Evolutionary conservation across 2,888 invertebrate genomes (phyloP), one percentile per base, ranked within the genome.

Genomic region (Meiosimyza platycephala): DNA sequence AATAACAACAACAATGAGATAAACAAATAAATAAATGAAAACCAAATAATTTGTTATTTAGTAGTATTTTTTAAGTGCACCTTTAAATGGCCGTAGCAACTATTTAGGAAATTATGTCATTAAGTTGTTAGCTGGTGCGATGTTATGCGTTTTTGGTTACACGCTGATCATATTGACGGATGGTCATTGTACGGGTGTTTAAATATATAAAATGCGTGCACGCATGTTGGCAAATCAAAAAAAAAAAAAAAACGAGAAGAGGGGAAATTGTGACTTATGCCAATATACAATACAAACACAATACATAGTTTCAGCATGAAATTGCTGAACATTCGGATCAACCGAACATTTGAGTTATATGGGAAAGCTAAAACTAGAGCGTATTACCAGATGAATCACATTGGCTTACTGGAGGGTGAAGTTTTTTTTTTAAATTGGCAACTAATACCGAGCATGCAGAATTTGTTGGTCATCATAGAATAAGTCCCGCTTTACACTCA

Each of bases 401-500:
- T 28, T 28, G 28, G 28, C 4, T 28, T 28, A 28, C 7, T 48
- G 40, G 18, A 52, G 16, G 18, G 18, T 18, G 18, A 22, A 16
- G 12, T n/a, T 6, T 5, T 51, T 22, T 22, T 18, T 13, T 11
- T 6, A 11, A 28, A 51, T 64, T 0, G 5, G 15, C n/a, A 15
- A 28, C 81, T 81, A 80, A 80, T 60, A 59, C 79, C 75, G 75
- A 75, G 76, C 74, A 73, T 78, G 79, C 79, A 78, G 76, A 80
- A 82, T 80, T 64, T 64, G 63, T 15, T 64, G 48, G 16, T 64
- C 50, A 64, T 22, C 22, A 22, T 22, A 22, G 2, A 22, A 22
- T 22, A 22, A 22, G 22, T n/a, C n/a, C n/a, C n/a, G n/a, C n/a
- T n/a, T n/a, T n/a, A n/a, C n/a, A n/a, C n/a, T n/a, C n/a, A n/a